Conservation (phyloP, 2,113 vertebrate genomes). For the Microtus ochrogaster region DNA sequence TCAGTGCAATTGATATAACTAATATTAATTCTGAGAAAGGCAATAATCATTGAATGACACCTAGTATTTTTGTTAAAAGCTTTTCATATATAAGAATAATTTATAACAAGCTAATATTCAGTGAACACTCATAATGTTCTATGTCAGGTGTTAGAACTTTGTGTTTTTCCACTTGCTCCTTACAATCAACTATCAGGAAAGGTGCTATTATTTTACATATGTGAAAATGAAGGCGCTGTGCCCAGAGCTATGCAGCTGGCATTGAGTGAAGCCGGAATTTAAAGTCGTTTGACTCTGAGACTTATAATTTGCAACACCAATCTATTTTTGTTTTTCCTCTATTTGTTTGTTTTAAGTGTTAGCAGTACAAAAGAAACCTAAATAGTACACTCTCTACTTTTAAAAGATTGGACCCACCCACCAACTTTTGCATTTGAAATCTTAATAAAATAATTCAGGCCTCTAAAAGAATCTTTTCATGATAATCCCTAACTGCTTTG, state of each 20-base stretch:
- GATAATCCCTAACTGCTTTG: background rate
- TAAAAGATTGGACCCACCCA: background rate
- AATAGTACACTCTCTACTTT: background rate
- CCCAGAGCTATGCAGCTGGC: background rate
- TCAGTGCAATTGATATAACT: background rate
- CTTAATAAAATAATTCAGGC: conserved; percentile 38
- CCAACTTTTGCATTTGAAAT: background rate
- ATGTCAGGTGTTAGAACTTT: background rate
- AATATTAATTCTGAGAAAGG: background rate
- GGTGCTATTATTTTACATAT: conserved; percentile 27
- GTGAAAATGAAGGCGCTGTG: conserved; percentile 6
- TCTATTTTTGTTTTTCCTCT: background rate
- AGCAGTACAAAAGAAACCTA: background rate
- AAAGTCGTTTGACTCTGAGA: background rate
- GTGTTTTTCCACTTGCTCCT: background rate
- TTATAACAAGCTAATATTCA: background rate
- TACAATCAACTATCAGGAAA: background rate
- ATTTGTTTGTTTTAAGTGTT: background rate
- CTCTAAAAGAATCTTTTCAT: background rate
- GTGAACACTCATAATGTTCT: background rate
- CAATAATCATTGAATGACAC: background rate
- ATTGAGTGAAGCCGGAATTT: conserved; percentile 31
- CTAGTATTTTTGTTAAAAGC: background rate
- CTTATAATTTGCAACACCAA: conserved; percentile 10
- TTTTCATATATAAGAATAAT: background rate